phyloP scores from a whole-genome alignment of 2,113 vertebrate genomes.

The Reinhardtius hippoglossoides region DNA sequence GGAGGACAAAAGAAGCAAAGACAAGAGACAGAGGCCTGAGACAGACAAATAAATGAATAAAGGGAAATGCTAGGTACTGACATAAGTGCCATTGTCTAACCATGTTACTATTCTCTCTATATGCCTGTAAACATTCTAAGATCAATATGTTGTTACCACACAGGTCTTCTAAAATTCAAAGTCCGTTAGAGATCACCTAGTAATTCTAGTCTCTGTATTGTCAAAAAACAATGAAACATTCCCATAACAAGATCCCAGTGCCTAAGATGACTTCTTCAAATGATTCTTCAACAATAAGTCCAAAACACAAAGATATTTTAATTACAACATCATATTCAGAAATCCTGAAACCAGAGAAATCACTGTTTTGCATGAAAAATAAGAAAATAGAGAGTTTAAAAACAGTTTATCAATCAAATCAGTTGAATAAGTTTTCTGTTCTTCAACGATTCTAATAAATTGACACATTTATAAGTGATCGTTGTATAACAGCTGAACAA shows the following conservation, averaged over 20 bases:
- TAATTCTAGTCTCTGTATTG: too few species aligned
- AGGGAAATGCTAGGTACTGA: background rate
- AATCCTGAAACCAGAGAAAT: background rate
- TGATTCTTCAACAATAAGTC: background rate
- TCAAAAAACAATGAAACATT: too few species aligned
- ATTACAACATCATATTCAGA: background rate
- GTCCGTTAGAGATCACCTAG: too few species aligned
- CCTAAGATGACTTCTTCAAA: too few species aligned
- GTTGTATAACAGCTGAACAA: too few species aligned
- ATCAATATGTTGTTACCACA: background rate
- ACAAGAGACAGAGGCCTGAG: background rate
- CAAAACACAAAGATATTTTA: background rate
- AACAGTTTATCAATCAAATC: background rate
- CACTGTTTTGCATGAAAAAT: too few species aligned
- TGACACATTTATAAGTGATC: too few species aligned
- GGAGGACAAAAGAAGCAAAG: conserved; percentile 30
- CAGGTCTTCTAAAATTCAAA: background rate
- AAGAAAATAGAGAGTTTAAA: too few species aligned
- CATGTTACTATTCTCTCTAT: background rate
- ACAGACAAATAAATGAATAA: background rate
- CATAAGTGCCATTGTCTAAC: background rate
- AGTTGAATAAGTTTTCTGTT: background rate
- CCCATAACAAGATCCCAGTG: too few species aligned
- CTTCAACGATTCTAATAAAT: too few species aligned
- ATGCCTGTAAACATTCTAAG: background rate